Conservation (phyloP, 2,888 invertebrate species). For the Eugnorisma glareosa region DNA sequence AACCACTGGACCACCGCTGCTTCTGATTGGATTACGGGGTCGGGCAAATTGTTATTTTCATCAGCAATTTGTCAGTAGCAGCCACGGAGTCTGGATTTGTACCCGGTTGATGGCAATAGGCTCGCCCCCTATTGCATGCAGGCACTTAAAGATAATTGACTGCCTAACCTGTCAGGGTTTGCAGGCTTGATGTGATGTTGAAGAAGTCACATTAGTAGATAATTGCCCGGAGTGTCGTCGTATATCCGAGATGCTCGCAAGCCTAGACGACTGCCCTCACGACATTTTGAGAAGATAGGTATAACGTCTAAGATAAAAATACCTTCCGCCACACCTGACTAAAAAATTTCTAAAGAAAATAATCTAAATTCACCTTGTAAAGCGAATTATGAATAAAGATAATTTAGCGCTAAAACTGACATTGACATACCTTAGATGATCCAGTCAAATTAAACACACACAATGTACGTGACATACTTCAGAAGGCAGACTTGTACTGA, state of each 20-base stretch:
- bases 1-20: too few species aligned
- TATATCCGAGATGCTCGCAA: not conserved
- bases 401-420: conserved; percentile 26
- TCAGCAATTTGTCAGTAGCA: too few species aligned
- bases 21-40: too few species aligned
- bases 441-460: not conserved
- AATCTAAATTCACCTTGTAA: conserved; percentile 12
- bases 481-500: not conserved
- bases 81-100: too few species aligned
- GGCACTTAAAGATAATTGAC: too few species aligned
- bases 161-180: too few species aligned
- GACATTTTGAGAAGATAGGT: not conserved
- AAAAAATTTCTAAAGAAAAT: not conserved
- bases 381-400: conserved; percentile 12
- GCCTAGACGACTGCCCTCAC: not conserved
- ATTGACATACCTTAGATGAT: conserved; percentile 29
- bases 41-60: too few species aligned
- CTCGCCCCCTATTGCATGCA: too few species aligned
- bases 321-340: not conserved
- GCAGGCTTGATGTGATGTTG: too few species aligned
- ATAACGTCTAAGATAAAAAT: not conserved
- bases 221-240: not conserved
- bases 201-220: not conserved
- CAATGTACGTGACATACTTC: conserved; percentile 27
- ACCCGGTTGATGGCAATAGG: too few species aligned